Conservation (phyloP, 2,888 invertebrate genomes). For the Mystacides longicornis region DNA sequence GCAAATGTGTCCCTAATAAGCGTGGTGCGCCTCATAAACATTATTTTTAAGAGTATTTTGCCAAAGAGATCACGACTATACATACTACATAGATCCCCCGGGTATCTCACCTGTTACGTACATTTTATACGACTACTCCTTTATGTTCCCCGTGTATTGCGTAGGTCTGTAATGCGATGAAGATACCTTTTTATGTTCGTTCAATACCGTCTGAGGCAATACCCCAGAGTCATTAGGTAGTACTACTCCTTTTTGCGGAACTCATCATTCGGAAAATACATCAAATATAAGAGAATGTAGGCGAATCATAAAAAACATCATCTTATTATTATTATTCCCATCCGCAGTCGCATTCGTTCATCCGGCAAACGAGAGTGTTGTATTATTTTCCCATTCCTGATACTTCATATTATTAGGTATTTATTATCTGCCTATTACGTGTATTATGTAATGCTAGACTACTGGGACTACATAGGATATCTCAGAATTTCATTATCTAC, state of each 20-base stretch:
- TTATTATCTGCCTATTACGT: too few relatives aligned
- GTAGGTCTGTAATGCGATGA: not conserved
- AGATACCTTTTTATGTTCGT: slow-evolving; percentile 11
- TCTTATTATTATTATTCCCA: too few relatives aligned
- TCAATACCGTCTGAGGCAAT: slow-evolving; percentile 7
- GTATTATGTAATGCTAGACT: too few relatives aligned
- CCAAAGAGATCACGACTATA: not conserved
- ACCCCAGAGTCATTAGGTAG: slow-evolving; percentile 13
- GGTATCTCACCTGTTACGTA: slow-evolving; percentile 9
- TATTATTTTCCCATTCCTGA: too few relatives aligned
- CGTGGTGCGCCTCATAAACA: not conserved
- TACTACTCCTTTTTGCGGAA: slow-evolving; percentile 6
- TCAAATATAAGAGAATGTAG: not conserved
- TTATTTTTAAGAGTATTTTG: not conserved
- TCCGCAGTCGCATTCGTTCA: too few relatives aligned
- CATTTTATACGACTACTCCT: not conserved
- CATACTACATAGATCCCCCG: too few relatives aligned
- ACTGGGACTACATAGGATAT: too few relatives aligned
- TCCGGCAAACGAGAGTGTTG: too few relatives aligned
- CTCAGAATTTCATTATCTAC: too few relatives aligned
- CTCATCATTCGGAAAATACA: not conserved
- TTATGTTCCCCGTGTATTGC: not conserved
- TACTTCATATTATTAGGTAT: too few relatives aligned
- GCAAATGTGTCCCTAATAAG: not conserved
- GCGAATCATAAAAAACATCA: not conserved